phyloP scores from a whole-genome alignment of 2,888 invertebrate genomes.

The Pyrrhia umbra region DNA sequence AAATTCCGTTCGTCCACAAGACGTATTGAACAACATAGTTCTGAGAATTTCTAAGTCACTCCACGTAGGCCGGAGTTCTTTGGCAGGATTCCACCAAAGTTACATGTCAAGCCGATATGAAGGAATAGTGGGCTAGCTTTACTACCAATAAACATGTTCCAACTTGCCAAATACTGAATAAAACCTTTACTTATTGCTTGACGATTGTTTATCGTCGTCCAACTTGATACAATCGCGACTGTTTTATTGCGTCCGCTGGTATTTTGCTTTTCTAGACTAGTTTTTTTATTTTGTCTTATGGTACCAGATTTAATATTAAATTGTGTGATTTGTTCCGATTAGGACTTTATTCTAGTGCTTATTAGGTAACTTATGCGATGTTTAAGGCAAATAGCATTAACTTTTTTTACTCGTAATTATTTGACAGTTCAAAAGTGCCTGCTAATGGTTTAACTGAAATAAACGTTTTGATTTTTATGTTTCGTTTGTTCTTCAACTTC shows the following conservation, averaged over 20 bases:
- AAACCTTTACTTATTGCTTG: slow-evolving; percentile 41
- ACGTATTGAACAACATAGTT: slow-evolving; percentile 24
- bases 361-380: too few species aligned
- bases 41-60: slow-evolving; percentile 27
- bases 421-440: too few species aligned
- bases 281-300: too few species aligned
- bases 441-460: too few species aligned
- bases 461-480: too few species aligned
- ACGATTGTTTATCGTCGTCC: slow-evolving; percentile 38
- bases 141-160: slow-evolving; percentile 57
- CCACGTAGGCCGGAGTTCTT: slow-evolving; percentile 24
- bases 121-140: slow-evolving; percentile 44
- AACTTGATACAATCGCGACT: slow-evolving; percentile 23
- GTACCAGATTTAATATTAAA: too few species aligned
- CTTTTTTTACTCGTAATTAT: too few species aligned
- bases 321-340: too few species aligned
- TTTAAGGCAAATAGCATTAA: too few species aligned
- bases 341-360: too few species aligned
- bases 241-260: slow-evolving; percentile 39
- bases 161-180: slow-evolving; percentile 49
- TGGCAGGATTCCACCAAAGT: slow-evolving; percentile 60
- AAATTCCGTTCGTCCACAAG: slow-evolving; percentile 21
- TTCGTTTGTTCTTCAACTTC: too few species aligned
- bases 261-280: slow-evolving; percentile 28
- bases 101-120: slow-evolving; percentile 59